Evolutionary conservation across 2,113 vertebrate species (phyloP).

Genomic region (Nannobrachium achirus): DNA sequence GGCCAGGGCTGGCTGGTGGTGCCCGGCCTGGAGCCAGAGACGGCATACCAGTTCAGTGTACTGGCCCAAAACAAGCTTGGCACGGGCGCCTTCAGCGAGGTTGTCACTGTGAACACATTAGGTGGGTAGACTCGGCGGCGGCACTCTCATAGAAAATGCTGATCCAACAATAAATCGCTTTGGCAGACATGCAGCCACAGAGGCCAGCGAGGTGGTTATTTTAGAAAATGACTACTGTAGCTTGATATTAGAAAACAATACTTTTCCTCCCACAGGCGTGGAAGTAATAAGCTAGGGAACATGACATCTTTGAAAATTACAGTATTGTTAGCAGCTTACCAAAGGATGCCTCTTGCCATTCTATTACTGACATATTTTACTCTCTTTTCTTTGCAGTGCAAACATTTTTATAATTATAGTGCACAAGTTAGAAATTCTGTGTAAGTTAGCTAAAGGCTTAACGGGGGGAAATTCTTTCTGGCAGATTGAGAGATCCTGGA

Average conservation of each 20-base stretch:
- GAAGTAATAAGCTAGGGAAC: too few species aligned
- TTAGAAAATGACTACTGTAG: neutral
- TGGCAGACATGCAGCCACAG: neutral
- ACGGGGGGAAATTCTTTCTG: too few species aligned
- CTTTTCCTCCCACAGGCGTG: neutral
- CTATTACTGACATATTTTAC: too few species aligned
- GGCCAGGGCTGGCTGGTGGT: slow-evolving; percentile 90
- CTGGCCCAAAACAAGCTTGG: slow-evolving; percentile 98
- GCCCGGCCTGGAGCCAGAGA: slow-evolving; percentile 93
- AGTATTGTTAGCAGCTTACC: too few species aligned
- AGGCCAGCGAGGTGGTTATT: neutral
- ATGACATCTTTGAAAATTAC: too few species aligned
- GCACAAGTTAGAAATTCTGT: too few species aligned
- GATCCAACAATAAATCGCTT: slow-evolving; percentile 11
- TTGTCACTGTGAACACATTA: slow-evolving; percentile 99
- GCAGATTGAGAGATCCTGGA: too few species aligned
- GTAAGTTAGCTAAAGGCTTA: too few species aligned
- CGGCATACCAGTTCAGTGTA: slow-evolving; percentile 97
- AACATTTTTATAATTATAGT: too few species aligned
- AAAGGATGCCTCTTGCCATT: too few species aligned
- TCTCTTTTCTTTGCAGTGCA: too few species aligned
- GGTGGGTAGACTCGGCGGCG: slow-evolving; percentile 76
- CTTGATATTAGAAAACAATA: neutral
- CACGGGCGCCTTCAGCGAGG: slow-evolving; percentile 97
- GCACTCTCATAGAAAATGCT: neutral